Evolutionary conservation across 2,888 invertebrate species (phyloP).

Genomic region (Drosophila yooni): DNA sequence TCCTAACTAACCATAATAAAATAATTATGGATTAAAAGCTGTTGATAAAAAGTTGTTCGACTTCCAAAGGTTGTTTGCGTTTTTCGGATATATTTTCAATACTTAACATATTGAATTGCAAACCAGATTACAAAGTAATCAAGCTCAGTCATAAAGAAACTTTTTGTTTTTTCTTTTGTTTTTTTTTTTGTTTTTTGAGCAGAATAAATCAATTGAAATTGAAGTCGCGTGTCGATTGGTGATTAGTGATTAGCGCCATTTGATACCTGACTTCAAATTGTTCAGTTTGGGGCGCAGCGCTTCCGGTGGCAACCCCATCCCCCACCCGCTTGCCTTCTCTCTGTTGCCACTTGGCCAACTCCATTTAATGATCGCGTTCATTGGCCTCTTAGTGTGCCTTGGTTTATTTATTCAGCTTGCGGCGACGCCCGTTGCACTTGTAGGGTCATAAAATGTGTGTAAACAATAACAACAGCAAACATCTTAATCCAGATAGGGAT

Average conservation of each 20-base stretch:
- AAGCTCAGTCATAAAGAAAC: slow-evolving; percentile 17
- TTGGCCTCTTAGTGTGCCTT: slow-evolving; percentile 40
- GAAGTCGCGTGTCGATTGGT: slow-evolving; percentile 67
- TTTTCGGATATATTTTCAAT: neutral
- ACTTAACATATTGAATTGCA: neutral
- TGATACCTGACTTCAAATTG: slow-evolving; percentile 47
- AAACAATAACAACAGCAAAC: slow-evolving; percentile 14
- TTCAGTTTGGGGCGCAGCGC: slow-evolving; percentile 40
- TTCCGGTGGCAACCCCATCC: slow-evolving; percentile 45
- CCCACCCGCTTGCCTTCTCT: neutral
- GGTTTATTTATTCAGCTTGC: slow-evolving; percentile 57
- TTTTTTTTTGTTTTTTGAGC: slow-evolving; percentile 1
- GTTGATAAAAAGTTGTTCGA: too few species aligned
- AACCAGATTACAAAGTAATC: slow-evolving; percentile 12
- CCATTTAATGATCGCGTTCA: slow-evolving; percentile 32
- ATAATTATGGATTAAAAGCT: neutral
- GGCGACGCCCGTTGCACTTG: slow-evolving; percentile 34
- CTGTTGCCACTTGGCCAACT: slow-evolving; percentile 1
- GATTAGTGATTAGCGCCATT: slow-evolving; percentile 70
- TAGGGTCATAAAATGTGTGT: slow-evolving; percentile 35
- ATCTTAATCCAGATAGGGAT: slow-evolving; percentile 68
- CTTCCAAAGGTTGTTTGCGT: neutral
- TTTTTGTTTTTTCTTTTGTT: slow-evolving; percentile 2
- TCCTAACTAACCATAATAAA: neutral
- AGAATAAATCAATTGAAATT: slow-evolving; percentile 58